phyloP scores from a whole-genome alignment of 2,113 vertebrate genomes.

The Nematolebias whitei region DNA sequence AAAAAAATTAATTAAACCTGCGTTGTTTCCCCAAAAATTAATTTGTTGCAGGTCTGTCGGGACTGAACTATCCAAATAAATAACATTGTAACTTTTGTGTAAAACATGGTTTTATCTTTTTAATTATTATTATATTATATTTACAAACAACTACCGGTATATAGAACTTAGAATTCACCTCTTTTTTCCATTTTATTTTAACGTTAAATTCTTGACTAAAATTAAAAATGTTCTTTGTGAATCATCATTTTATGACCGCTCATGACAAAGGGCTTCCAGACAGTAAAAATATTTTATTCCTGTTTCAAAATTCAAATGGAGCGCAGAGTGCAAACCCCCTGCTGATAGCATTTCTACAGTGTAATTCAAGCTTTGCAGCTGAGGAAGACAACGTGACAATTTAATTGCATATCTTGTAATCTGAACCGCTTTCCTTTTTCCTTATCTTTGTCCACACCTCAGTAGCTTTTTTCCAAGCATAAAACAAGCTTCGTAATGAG shows the following conservation, averaged over 20 bases:
- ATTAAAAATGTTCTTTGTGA: not conserved
- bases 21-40: no score
- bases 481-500: slow-evolving; percentile 25
- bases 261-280: slow-evolving; percentile 29
- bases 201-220: no score
- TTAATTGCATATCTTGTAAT: slow-evolving; percentile 38
- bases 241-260: not conserved
- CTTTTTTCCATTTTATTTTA: no score
- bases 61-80: not conserved
- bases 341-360: slow-evolving; percentile 34
- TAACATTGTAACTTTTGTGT: not conserved
- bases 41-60: not conserved
- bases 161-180: no score
- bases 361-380: slow-evolving; percentile 31
- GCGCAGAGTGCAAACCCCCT: slow-evolving; percentile 3
- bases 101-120: no score
- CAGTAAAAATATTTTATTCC: slow-evolving; percentile 38
- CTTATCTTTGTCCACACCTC: slow-evolving; percentile 8
- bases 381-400: slow-evolving; percentile 54
- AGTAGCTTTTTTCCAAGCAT: slow-evolving; percentile 10
- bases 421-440: slow-evolving; percentile 11
- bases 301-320: slow-evolving; percentile 52
- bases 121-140: no score
- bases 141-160: no score
- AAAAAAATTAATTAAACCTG: no score